A percentile compares a stretch with the other conserved stretches of the same genome.
These are phyloP conservation scores for Didymodactylos carnosus DNA, from an alignment of 2,888 invertebrate species.

Conservation along the genomic window DNA sequence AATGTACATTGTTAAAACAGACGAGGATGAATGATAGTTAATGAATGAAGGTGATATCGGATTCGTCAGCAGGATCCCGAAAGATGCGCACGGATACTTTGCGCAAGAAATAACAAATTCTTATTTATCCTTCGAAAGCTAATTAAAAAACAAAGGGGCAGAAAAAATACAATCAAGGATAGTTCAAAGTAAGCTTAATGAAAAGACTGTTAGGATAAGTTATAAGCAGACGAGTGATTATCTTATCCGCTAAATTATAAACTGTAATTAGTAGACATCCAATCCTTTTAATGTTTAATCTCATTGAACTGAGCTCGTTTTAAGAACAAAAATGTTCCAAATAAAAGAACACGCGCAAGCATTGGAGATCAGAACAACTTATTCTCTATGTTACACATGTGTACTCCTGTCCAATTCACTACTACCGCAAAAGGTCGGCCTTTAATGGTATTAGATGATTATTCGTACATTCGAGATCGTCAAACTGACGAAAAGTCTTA, in stretches of 20 bases:
- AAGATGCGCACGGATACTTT: too few species aligned
- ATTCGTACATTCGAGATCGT: neutral
- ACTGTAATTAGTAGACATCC: neutral
- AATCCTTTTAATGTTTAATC: neutral
- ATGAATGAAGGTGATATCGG: too few species aligned
- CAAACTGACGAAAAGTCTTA: neutral
- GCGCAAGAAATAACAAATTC: too few species aligned
- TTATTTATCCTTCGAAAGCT: too few species aligned
- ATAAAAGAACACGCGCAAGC: too few species aligned
- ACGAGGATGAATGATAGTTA: too few species aligned
- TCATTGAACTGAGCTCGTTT: too few species aligned
- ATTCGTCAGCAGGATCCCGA: too few species aligned
- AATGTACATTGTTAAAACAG: too few species aligned
- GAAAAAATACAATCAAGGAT: too few species aligned
- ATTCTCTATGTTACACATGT: neutral
- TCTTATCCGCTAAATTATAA: neutral
- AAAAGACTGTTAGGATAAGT: neutral
- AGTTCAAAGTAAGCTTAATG: neutral
- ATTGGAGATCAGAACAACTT: neutral
- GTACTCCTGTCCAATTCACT: neutral
- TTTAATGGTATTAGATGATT: neutral
- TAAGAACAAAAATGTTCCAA: too few species aligned
- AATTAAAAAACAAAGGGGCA: too few species aligned
- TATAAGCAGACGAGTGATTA: neutral
- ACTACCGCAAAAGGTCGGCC: neutral